A percentile compares a stretch with the other conserved stretches of the same genome.
Evolutionary conservation across 1,140 invertebrate genomes (phyloP).

Genomic region (Cyrtorhinus lividipennis): DNA sequence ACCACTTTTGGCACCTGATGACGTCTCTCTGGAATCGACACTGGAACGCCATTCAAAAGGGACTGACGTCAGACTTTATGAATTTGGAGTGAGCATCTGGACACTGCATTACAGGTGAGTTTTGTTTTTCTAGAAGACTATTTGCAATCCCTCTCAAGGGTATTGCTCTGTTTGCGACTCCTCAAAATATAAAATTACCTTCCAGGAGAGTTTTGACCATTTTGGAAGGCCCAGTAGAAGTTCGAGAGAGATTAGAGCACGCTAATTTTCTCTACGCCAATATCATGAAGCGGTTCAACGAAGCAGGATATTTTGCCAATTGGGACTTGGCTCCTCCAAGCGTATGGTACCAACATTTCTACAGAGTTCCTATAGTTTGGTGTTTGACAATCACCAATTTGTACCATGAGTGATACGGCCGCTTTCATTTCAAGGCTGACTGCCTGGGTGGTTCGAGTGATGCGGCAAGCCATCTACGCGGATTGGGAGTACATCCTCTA

Average conservation of each 20-base stretch:
- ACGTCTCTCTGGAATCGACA: neutral
- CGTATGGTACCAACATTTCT: conserved; percentile 33
- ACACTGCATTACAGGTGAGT: conserved; percentile 42
- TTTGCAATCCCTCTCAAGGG: no score
- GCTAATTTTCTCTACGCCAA: conserved; percentile 34
- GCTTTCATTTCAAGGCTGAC: conserved; percentile 36
- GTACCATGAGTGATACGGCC: no score
- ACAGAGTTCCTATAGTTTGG: neutral
- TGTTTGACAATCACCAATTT: no score
- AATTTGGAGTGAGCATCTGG: conserved; percentile 42
- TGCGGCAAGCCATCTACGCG: conserved; percentile 34
- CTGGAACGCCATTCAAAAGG: conserved; percentile 25
- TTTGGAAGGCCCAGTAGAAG: conserved; percentile 22
- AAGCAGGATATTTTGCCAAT: conserved; percentile 33
- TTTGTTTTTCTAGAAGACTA: neutral
- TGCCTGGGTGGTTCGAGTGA: conserved; percentile 33
- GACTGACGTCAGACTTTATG: conserved; percentile 39
- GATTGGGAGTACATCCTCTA: conserved; percentile 39
- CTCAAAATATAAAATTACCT: no score
- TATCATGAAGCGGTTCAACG: conserved; percentile 32
- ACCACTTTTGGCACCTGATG: conserved; percentile 27
- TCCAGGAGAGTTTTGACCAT: neutral
- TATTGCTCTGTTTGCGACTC: no score
- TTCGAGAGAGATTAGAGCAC: conserved; percentile 29
- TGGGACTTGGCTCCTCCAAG: conserved; percentile 32